These are phyloP conservation scores for Drosophila serrata DNA, from an alignment of 1,140 invertebrate genomes.

Conservation along the genomic window DNA sequence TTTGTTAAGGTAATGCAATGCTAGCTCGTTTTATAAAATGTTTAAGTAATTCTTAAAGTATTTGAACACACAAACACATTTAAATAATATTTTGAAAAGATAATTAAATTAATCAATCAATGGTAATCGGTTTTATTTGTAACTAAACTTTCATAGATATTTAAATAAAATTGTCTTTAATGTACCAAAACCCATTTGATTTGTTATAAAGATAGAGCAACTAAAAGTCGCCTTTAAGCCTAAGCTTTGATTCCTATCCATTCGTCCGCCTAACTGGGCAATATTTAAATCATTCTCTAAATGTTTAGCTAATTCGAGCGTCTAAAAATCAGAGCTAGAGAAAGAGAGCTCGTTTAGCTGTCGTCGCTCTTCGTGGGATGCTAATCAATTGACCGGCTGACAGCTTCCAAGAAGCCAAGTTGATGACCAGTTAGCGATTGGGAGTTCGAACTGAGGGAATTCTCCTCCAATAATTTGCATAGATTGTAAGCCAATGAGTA, in stretches of 20 bases:
- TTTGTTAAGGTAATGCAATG: background rate
- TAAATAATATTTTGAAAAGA: no score
- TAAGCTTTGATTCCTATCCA: background rate
- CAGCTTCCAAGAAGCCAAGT: conserved; percentile 46
- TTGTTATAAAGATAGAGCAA: background rate
- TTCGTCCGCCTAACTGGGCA: conserved; percentile 17
- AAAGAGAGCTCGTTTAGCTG: conserved; percentile 30
- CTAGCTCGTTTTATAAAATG: background rate
- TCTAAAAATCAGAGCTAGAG: conserved; percentile 34
- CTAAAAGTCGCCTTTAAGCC: background rate
- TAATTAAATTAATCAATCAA: no score
- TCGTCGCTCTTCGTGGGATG: conserved; percentile 9
- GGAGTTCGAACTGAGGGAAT: background rate
- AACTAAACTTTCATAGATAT: no score
- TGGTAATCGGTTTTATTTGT: no score
- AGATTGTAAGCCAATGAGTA: conserved; percentile 23
- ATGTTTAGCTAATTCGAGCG: conserved; percentile 29
- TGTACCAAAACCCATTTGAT: no score
- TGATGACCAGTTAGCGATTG: conserved; percentile 21
- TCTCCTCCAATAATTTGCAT: conserved; percentile 44
- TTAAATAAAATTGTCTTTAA: no score
- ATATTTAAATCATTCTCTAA: conserved; percentile 40
- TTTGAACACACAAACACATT: no score
- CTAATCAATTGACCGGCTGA: conserved; percentile 42
- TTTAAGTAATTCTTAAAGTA: background rate